Percentiles rank a stretch among this genome's conserved stretches.
These are phyloP conservation scores for Busseola fusca DNA, from an alignment of 2,888 invertebrate genomes.

Conservation along the genomic window DNA sequence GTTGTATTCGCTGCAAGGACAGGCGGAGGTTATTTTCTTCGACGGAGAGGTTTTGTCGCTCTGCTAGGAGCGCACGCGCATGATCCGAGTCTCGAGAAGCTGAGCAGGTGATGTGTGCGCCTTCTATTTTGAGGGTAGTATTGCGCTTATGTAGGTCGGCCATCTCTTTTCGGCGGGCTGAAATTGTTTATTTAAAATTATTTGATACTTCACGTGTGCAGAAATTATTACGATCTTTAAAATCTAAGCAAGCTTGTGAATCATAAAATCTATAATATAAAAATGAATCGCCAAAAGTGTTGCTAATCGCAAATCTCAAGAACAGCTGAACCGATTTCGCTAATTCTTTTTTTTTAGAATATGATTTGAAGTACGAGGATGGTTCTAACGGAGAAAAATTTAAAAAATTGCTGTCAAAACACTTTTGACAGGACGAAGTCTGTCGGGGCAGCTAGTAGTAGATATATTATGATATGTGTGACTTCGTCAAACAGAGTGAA, in stretches of 20 bases:
- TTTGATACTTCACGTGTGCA: not conserved
- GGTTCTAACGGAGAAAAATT: no score
- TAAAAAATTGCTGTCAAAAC: no score
- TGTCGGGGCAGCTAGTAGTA: no score
- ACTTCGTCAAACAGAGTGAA: no score
- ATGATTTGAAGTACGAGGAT: no score
- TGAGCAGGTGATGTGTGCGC: slow-evolving; percentile 83
- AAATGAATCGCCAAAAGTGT: no score
- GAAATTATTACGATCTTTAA: not conserved
- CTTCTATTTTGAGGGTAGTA: slow-evolving; percentile 84
- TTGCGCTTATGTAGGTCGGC: slow-evolving; percentile 82
- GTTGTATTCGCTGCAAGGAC: slow-evolving; percentile 71
- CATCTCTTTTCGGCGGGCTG: slow-evolving; percentile 87
- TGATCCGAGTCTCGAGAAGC: slow-evolving; percentile 81
- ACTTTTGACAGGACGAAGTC: no score
- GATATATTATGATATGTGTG: no score
- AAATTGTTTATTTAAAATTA: slow-evolving; percentile 58
- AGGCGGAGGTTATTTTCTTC: slow-evolving; percentile 73
- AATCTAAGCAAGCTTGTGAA: not conserved
- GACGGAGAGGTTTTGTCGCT: slow-evolving; percentile 73
- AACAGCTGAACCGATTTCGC: no score
- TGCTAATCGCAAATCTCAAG: no score
- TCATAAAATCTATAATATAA: not conserved
- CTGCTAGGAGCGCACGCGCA: slow-evolving; percentile 79
- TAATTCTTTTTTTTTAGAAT: no score